A percentile compares a stretch with the other conserved stretches of the same genome.
Evolutionary conservation across 2,797 vertebrate genomes (phyloP).

Genomic region (Xiphorhynchus erythropygius): DNA sequence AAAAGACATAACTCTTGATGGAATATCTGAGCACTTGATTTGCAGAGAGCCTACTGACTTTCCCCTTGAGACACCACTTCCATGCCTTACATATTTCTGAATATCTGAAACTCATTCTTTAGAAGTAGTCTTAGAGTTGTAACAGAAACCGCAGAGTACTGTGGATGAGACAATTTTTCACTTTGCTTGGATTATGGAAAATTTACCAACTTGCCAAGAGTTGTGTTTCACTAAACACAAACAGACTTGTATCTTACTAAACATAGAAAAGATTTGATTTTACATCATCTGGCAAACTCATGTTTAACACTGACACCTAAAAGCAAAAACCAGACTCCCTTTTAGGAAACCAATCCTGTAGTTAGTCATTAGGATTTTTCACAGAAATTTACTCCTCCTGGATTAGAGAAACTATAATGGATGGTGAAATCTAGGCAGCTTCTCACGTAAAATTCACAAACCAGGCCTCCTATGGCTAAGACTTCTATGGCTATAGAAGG

Average conservation of each 20-base stretch:
- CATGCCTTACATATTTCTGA: background rate
- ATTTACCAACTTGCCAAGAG: background rate
- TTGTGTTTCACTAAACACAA: background rate
- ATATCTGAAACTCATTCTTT: background rate
- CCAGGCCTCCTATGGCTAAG: background rate
- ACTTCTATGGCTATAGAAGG: no score
- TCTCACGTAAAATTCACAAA: background rate
- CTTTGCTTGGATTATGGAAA: accelerated
- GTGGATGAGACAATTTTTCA: background rate
- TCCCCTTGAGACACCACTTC: background rate
- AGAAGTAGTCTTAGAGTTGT: background rate
- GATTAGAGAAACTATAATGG: background rate
- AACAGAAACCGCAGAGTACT: background rate
- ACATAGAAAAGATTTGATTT: background rate
- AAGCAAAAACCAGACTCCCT: background rate
- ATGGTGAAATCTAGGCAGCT: background rate
- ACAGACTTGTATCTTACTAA: background rate
- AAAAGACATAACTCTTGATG: background rate
- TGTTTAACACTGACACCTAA: background rate
- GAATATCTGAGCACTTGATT: background rate
- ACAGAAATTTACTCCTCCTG: background rate
- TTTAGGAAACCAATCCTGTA: background rate
- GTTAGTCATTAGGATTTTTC: background rate
- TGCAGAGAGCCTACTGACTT: background rate
- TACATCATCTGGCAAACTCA: background rate